phyloP scores from a whole-genome alignment of 2,888 invertebrate genomes.

The Hermaeophaga mercurialis region DNA sequence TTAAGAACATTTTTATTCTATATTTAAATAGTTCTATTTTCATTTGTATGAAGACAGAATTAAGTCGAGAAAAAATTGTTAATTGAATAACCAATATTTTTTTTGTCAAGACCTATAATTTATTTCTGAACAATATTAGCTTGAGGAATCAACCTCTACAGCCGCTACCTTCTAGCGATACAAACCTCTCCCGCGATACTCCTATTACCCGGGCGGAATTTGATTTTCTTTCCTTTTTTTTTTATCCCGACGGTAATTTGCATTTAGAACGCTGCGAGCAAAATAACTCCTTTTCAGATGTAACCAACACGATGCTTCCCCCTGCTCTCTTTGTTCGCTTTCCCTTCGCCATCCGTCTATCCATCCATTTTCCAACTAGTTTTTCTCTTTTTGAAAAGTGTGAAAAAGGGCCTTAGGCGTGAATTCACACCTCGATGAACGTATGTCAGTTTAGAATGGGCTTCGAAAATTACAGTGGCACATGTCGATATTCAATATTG shows the following conservation, averaged over 20 bases:
- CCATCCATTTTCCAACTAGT: constrained; percentile 11
- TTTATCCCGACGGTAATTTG: constrained; percentile 39
- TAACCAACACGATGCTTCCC: constrained; percentile 32
- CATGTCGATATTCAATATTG: constrained; percentile 6
- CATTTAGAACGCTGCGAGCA: constrained; percentile 42
- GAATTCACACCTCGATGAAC: constrained; percentile 12
- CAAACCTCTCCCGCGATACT: constrained; percentile 31
- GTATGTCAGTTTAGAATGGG: constrained; percentile 8
- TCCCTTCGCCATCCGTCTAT: constrained; percentile 5
- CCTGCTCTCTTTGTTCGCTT: constrained; percentile 1
- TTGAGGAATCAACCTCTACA: no score
- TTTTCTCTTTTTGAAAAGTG: constrained; percentile 8
- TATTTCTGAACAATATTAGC: no score
- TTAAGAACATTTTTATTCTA: no score
- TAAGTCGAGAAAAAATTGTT: no score
- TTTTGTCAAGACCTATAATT: no score
- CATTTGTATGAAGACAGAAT: no score
- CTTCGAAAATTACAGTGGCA: constrained; percentile 1
- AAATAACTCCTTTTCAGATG: constrained; percentile 37
- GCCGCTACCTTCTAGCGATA: constrained; percentile 11
- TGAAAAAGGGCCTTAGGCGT: constrained; percentile 16
- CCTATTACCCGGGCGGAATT: constrained; percentile 40
- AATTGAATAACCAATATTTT: no score
- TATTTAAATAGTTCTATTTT: no score
- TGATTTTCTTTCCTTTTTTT: constrained; percentile 41